phyloP scores from a whole-genome alignment of 2,797 vertebrate genomes.

The Psittacula derbiana region DNA sequence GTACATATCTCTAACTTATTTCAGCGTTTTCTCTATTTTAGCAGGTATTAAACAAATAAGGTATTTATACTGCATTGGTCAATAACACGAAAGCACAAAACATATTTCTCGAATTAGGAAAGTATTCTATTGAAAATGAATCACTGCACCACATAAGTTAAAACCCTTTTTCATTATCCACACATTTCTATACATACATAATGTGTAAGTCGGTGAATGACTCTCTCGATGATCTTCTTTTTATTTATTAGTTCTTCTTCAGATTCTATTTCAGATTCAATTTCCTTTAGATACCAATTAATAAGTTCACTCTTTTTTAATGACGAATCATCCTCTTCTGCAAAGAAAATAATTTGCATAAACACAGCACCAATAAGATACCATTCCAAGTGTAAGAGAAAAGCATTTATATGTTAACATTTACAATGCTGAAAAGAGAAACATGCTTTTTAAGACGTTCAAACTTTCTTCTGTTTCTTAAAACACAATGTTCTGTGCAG shows the following conservation, averaged over 20 bases:
- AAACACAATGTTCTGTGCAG: neutral
- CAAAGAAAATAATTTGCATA: neutral
- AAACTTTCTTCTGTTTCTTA: neutral
- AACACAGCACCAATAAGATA: neutral
- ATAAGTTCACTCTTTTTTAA: slow-evolving; percentile 91
- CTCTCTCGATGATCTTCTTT: slow-evolving; percentile 95
- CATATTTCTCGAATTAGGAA: neutral
- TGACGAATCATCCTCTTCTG: slow-evolving; percentile 90
- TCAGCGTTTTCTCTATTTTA: neutral
- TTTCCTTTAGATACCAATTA: slow-evolving; percentile 98
- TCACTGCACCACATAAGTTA: neutral
- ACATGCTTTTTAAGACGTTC: neutral
- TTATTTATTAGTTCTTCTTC: slow-evolving; percentile 93
- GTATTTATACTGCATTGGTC: neutral
- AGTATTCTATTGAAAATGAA: neutral
- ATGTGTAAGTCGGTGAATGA: slow-evolving; percentile 93
- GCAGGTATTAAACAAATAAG: neutral
- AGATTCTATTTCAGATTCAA: slow-evolving; percentile 96
- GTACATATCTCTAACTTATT: neutral
- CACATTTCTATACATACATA: slow-evolving; percentile 83
- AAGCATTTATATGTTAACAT: neutral
- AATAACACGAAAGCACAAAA: neutral
- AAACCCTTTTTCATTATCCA: neutral
- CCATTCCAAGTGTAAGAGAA: neutral
- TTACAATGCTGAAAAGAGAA: neutral